These are phyloP conservation scores for Rhamphomyia laevipes DNA, from an alignment of 2,888 invertebrate genomes.

Conservation along the genomic window DNA sequence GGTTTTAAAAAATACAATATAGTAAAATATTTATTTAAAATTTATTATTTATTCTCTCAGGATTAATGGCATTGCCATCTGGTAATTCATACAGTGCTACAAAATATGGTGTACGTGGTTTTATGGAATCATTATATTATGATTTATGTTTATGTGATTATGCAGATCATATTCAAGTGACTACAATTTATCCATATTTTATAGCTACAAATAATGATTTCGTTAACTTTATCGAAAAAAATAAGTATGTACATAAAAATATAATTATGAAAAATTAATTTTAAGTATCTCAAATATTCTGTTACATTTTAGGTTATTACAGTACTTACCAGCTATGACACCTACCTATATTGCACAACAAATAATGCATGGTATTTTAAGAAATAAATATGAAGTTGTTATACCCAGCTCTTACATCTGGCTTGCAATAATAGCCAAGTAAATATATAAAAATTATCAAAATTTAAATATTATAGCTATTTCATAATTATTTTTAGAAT, in stretches of 20 bases:
- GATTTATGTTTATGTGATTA: constrained; percentile 36
- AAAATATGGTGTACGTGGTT: constrained; percentile 38
- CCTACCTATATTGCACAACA: constrained; percentile 15
- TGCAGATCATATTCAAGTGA: constrained; percentile 30
- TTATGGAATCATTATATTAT: constrained; percentile 34
- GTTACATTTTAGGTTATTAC: constrained; percentile 10
- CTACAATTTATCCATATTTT: constrained; percentile 37
- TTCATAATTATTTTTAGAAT: too few species aligned
- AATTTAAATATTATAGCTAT: too few species aligned
- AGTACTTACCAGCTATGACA: not conserved
- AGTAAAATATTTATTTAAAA: too few species aligned
- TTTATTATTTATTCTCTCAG: too few species aligned
- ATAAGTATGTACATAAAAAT: too few species aligned
- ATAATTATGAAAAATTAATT: too few species aligned
- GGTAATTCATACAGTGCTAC: constrained; percentile 38
- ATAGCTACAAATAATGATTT: constrained; percentile 34
- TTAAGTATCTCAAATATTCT: too few species aligned
- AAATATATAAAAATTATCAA: too few species aligned
- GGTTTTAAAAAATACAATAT: constrained; percentile 20
- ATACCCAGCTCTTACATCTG: constrained; percentile 15
- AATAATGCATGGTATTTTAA: constrained; percentile 21
- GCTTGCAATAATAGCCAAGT: too few species aligned
- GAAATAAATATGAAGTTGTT: constrained; percentile 19
- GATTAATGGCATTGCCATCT: too few species aligned
- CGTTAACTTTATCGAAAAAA: constrained; percentile 30